These are phyloP conservation scores for Dryadula phaetusa DNA, from an alignment of 2,888 invertebrate species.

Conservation along the genomic window DNA sequence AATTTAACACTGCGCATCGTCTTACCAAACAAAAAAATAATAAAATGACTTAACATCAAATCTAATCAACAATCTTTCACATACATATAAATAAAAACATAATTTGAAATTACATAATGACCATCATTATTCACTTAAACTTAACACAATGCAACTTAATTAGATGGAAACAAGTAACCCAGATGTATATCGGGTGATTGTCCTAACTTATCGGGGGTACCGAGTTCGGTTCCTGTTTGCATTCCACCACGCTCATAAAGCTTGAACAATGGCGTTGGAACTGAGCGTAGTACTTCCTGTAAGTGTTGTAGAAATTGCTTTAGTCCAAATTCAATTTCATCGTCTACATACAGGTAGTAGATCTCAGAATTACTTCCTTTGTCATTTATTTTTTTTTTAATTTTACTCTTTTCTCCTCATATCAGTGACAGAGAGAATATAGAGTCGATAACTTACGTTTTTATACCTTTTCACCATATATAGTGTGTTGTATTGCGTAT, in stretches of 20 bases:
- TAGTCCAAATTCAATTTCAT: slow-evolving; percentile 22
- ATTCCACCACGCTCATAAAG: slow-evolving; percentile 67
- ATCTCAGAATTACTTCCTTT: background rate
- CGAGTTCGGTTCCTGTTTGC: slow-evolving; percentile 71
- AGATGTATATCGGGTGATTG: slow-evolving; percentile 47
- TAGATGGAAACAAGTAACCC: slow-evolving; percentile 49
- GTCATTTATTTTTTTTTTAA: background rate
- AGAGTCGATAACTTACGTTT: too few species aligned
- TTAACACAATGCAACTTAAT: slow-evolving; percentile 28
- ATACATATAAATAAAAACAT: too few species aligned
- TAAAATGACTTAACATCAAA: background rate
- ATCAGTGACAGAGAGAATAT: background rate
- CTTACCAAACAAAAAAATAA: too few species aligned
- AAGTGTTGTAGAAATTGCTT: slow-evolving; percentile 18
- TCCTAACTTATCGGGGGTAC: slow-evolving; percentile 56
- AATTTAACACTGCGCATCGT: too few species aligned
- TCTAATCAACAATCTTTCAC: background rate
- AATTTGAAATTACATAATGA: background rate
- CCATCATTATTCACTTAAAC: background rate
- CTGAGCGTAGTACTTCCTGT: slow-evolving; percentile 29
- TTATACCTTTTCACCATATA: too few species aligned
- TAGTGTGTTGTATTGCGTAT: too few species aligned
- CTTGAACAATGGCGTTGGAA: slow-evolving; percentile 59
- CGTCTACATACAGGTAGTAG: background rate
- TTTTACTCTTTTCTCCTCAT: too few species aligned